phyloP scores from a whole-genome alignment of 2,113 vertebrate species.

The Redunca redunca region DNA sequence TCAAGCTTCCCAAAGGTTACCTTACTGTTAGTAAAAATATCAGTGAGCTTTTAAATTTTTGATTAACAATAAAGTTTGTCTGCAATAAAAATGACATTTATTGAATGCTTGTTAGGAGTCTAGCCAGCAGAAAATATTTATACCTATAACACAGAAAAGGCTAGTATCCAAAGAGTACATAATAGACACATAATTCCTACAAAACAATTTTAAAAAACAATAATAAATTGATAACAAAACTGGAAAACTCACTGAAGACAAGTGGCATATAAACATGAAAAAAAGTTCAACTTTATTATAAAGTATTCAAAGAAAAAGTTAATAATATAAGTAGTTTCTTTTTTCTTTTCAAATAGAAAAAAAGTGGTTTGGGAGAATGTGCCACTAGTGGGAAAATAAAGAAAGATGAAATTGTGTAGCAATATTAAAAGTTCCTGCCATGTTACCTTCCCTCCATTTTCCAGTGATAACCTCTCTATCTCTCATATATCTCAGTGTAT shows the following conservation, averaged over 20 bases:
- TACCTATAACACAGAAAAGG: neutral
- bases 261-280: slow-evolving; percentile 1
- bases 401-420: neutral
- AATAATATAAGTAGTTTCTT: neutral
- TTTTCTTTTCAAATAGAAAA: neutral
- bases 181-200: neutral
- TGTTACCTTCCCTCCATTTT: neutral
- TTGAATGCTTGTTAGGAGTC: neutral
- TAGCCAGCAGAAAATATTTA: neutral
- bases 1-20: neutral
- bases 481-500: neutral
- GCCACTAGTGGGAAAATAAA: neutral
- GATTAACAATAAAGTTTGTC: neutral
- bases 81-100: slow-evolving; percentile 1
- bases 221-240: neutral
- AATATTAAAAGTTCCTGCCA: neutral
- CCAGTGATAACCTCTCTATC: neutral
- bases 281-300: neutral
- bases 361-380: neutral
- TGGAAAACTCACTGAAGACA: neutral
- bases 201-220: neutral
- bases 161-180: neutral
- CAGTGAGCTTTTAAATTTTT: neutral
- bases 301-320: slow-evolving; percentile 4
- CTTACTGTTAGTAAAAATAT: slow-evolving; percentile 10